Evolutionary conservation across 2,888 invertebrate genomes (phyloP), one percentile per base, ranked within the genome.

Genomic region (Megalurothrips usitatus): DNA sequence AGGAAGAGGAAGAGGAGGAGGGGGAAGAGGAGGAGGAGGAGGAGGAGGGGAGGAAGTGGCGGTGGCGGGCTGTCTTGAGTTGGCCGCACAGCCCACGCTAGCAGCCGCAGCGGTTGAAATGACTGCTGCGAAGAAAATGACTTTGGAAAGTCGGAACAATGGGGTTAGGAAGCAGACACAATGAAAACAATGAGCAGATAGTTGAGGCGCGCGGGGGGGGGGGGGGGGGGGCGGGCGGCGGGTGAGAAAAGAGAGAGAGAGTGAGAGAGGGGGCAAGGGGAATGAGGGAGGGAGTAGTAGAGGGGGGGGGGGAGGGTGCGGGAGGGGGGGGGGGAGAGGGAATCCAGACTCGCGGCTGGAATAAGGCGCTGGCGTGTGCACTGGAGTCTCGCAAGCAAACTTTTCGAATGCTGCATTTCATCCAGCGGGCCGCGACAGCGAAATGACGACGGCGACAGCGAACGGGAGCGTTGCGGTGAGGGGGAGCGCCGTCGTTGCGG

Each of bases 101-200:
- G 11, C 14, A n/a, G 58, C 19, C 68, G 23, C 23, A 12, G 23
- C 26, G 68, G 68, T 26, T 75, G 68, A 75, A 75, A 75, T 75
- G 68, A 75, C 68, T 75, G 23, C 68, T 75, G 26, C 68, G 68
- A 75, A 75, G 68, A 75, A 75, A 75, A 75, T 75, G 68, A 75
- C 68, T 75, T 75, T 75, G 68, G 68, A 75, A 75, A 75, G 68
- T 75, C 68, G 68, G 68, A 75, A 75, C 68, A 75, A 75, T 75
- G 68, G 68, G 68, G 68, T 75, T 75, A 75, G 68, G 68, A 75
- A 75, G 68, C 68, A 75, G 68, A 75, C 68, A 75, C 68, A 75
- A 75, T 75, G 68, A 75, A 75, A 75, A 75, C 68, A 75, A 75
- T 75, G 68, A 75, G 68, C 68, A 75, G 68, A 75, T 75, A 75